phyloP scores from a whole-genome alignment of 2,113 vertebrate genomes.

The Lamprotornis superbus region DNA sequence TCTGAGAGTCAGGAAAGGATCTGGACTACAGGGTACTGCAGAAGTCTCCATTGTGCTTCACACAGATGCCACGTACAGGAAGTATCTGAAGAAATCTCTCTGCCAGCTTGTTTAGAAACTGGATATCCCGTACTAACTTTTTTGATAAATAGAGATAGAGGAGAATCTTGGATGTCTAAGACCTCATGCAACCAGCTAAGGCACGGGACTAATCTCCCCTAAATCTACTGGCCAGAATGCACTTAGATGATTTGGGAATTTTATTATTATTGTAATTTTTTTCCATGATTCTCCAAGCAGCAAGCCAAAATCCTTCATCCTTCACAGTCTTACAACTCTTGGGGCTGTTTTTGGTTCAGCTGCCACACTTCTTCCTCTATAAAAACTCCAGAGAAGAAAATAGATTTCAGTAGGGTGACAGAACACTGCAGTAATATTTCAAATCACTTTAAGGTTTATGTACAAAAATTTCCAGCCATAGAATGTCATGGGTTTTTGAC shows the following conservation, averaged over 20 bases:
- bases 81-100: background rate
- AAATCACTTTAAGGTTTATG: background rate
- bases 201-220: background rate
- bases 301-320: background rate
- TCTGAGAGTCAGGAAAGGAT: background rate
- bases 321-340: background rate
- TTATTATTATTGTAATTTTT: background rate
- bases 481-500: background rate
- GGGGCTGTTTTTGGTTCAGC: background rate
- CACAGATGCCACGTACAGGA: rapidly evolving
- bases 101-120: background rate
- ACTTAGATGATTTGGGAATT: background rate
- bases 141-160: background rate
- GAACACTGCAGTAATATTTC: background rate
- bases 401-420: background rate
- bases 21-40: background rate
- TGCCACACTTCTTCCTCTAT: background rate
- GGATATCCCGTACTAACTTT: background rate
- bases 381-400: background rate
- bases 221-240: background rate
- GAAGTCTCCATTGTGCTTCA: background rate
- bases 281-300: background rate
- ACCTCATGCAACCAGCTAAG: background rate
- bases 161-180: background rate
- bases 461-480: background rate